Conservation (phyloP, 2,888 invertebrate species). For the Idaea straminata region DNA sequence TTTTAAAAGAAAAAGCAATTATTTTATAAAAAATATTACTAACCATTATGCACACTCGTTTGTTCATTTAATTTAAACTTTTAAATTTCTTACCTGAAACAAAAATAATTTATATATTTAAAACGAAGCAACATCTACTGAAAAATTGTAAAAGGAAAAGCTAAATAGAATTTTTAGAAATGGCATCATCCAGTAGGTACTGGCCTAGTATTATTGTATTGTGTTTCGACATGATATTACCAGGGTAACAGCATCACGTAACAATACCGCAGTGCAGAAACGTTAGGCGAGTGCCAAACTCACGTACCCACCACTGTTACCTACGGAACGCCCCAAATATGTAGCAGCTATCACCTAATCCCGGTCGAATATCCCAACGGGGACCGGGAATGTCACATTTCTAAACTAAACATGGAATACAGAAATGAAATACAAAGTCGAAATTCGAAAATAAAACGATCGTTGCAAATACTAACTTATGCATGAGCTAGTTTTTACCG, state of each 20-base stretch:
- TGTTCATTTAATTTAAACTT: not conserved
- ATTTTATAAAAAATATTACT: not conserved
- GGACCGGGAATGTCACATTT: slow-evolving; percentile 14
- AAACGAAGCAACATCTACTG: too few species aligned
- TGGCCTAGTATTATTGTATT: slow-evolving; percentile 4
- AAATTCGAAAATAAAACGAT: too few species aligned
- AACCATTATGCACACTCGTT: not conserved
- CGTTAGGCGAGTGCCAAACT: slow-evolving; percentile 32
- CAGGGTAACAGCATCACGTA: slow-evolving; percentile 61
- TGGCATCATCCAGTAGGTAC: not conserved
- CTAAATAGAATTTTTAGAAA: not conserved
- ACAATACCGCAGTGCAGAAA: slow-evolving; percentile 65
- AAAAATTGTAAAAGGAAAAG: too few species aligned
- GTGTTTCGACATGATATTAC: slow-evolving; percentile 21
- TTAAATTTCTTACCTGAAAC: not conserved
- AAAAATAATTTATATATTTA: not conserved
- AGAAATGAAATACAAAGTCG: not conserved
- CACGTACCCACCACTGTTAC: slow-evolving; percentile 12
- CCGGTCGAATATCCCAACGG: slow-evolving; percentile 12
- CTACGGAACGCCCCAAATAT: slow-evolving; percentile 11
- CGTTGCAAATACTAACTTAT: too few species aligned
- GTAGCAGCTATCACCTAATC: slow-evolving; percentile 6
- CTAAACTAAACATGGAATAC: slow-evolving; percentile 6
- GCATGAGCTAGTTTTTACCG: too few species aligned
- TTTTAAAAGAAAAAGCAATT: too few species aligned